Evolutionary conservation across 2,113 vertebrate species (phyloP).

Genomic region (Chaetorhynchus papuensis): DNA sequence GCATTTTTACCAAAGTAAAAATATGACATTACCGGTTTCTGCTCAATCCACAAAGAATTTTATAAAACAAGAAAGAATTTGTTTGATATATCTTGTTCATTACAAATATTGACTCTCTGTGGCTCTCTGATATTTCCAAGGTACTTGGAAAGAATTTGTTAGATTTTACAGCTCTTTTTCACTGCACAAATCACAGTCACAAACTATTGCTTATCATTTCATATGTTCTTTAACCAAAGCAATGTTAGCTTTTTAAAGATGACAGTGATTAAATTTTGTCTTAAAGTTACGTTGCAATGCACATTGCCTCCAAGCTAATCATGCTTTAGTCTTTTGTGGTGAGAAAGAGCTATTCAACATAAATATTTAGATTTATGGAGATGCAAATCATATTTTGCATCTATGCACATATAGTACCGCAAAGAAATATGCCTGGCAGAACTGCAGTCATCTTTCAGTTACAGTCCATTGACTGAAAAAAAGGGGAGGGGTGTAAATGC

Average conservation of each 20-base stretch:
- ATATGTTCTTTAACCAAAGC: background rate
- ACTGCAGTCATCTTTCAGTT: background rate
- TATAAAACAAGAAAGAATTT: background rate
- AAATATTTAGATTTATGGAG: background rate
- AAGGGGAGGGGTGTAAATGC: rapidly evolving
- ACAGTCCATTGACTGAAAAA: background rate
- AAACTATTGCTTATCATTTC: background rate
- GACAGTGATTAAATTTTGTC: background rate
- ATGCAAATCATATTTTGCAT: background rate
- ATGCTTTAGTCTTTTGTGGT: background rate
- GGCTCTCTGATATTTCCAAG: background rate
- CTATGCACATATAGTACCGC: background rate
- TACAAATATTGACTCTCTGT: background rate
- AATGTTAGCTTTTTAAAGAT: background rate
- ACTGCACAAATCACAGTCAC: background rate
- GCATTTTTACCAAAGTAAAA: background rate
- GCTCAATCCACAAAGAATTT: background rate
- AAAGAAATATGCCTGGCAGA: background rate
- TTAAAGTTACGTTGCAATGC: background rate
- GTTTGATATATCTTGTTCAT: background rate
- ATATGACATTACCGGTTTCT: background rate
- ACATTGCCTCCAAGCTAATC: background rate
- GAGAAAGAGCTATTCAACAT: background rate
- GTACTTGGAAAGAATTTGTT: background rate
- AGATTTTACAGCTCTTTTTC: background rate